Conservation (phyloP, 2,888 invertebrate species). For the Melangyna quadrimaculata region DNA sequence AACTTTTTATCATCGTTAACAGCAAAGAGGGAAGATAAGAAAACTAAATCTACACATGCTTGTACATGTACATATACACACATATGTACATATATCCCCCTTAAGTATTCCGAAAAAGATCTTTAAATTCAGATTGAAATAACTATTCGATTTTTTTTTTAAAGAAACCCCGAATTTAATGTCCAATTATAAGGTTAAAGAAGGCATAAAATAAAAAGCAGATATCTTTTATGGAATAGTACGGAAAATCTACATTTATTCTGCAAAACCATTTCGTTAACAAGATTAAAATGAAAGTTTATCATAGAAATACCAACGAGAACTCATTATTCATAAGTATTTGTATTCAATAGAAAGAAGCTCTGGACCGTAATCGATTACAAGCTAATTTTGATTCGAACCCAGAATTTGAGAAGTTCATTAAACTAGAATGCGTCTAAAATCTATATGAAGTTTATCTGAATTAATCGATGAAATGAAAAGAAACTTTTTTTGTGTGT, state of each 20-base stretch:
- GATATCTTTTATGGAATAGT: background rate
- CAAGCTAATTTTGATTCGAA: conserved; percentile 39
- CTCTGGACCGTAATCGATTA: conserved; percentile 30
- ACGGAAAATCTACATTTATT: too few relatives aligned
- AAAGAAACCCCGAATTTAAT: background rate
- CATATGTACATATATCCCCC: background rate
- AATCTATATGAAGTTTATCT: conserved; percentile 27
- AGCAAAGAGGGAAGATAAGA: background rate
- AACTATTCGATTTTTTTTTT: background rate
- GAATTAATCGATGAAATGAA: conserved; percentile 11
- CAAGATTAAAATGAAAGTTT: conserved; percentile 52
- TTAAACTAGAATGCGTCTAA: conserved; percentile 21
- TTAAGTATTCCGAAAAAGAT: background rate
- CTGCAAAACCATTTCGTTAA: conserved; percentile 13
- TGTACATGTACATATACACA: too few relatives aligned
- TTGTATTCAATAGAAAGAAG: background rate
- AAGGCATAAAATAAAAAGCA: conserved; percentile 2
- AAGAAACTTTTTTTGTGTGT: conserved; percentile 19
- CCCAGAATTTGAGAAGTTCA: background rate
- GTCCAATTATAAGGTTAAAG: background rate
- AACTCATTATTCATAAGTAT: too few relatives aligned
- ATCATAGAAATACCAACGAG: background rate
- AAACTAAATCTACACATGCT: background rate
- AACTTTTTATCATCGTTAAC: background rate
- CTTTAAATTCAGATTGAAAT: conserved; percentile 32